phyloP scores from a whole-genome alignment of 2,113 vertebrate species.

The Cottus gobio region DNA sequence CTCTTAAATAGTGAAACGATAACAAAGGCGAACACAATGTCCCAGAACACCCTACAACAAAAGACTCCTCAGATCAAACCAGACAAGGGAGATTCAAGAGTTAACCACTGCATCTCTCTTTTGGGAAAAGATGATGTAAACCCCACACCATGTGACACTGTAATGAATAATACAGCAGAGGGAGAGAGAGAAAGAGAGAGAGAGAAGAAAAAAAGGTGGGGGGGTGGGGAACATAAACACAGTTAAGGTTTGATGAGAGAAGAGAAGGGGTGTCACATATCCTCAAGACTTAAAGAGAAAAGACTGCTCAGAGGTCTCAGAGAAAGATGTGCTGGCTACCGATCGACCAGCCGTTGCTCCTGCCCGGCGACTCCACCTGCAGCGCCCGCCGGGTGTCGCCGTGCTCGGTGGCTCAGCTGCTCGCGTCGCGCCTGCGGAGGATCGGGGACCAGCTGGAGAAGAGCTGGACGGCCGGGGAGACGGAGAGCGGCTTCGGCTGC shows the following conservation, averaged over 20 bases:
- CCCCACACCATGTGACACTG: conserved; percentile 86
- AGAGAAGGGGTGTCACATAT: conserved; percentile 51
- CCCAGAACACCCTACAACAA: conserved; percentile 37
- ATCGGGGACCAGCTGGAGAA: conserved; percentile 88
- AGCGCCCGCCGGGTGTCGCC: conserved; percentile 64
- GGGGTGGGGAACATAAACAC: conserved; percentile 40
- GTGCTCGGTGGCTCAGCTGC: conserved; percentile 77
- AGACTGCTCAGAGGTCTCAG: conserved; percentile 16
- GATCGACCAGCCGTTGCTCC: conserved; percentile 75
- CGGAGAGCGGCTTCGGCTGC: conserved; percentile 25
- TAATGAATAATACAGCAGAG: conserved; percentile 85
- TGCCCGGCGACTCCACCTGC: conserved; percentile 74
- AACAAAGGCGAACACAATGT: conserved; percentile 20
- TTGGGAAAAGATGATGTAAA: conserved; percentile 90
- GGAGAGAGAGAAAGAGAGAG: conserved; percentile 44
- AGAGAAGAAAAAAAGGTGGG: conserved; percentile 24
- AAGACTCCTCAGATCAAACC: conserved; percentile 41
- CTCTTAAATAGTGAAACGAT: neutral
- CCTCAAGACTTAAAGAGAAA: conserved; percentile 28
- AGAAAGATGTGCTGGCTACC: conserved; percentile 84
- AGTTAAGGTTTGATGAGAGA: conserved; percentile 58
- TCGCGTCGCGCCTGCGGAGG: conserved; percentile 84
- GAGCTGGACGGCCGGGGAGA: conserved; percentile 47
- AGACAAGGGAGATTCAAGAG: conserved; percentile 72
- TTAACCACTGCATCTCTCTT: conserved; percentile 82